These are phyloP conservation scores for Falco novaeseelandiae DNA, from an alignment of 2,797 vertebrate species.

Conservation along the genomic window DNA sequence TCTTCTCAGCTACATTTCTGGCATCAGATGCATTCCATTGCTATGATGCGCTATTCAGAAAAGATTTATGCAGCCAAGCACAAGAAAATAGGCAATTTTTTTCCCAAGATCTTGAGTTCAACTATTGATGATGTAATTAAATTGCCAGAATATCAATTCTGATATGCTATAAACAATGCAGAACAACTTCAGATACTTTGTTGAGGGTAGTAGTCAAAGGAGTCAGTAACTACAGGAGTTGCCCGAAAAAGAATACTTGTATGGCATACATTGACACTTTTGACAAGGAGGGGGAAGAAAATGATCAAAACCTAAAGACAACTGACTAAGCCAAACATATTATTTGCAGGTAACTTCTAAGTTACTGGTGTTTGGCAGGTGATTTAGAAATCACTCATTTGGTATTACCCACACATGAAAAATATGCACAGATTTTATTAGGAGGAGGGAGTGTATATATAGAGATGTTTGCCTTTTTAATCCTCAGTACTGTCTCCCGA, in stretches of 20 bases:
- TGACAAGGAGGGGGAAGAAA: neutral
- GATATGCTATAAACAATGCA: neutral
- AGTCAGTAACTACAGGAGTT: neutral
- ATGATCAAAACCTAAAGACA: neutral
- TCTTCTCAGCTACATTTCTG: neutral
- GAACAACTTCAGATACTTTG: neutral
- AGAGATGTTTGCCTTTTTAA: neutral
- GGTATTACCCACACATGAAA: neutral
- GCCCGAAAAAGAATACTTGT: neutral
- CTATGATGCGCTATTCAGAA: neutral
- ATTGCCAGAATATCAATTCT: neutral
- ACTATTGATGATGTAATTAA: neutral
- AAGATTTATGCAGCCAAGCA: neutral
- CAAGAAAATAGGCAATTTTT: neutral
- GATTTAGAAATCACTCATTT: neutral
- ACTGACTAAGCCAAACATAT: neutral
- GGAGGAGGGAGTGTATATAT: neutral
- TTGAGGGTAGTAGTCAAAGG: neutral
- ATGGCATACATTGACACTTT: rapidly evolving
- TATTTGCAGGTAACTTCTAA: neutral
- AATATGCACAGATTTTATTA: neutral
- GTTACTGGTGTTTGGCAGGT: neutral
- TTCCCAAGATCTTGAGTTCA: neutral
- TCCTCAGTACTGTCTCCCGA: neutral
- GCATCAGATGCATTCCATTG: conserved; percentile 8